These are phyloP conservation scores for Chrysolina americana DNA, from an alignment of 2,888 invertebrate genomes.

Conservation along the genomic window DNA sequence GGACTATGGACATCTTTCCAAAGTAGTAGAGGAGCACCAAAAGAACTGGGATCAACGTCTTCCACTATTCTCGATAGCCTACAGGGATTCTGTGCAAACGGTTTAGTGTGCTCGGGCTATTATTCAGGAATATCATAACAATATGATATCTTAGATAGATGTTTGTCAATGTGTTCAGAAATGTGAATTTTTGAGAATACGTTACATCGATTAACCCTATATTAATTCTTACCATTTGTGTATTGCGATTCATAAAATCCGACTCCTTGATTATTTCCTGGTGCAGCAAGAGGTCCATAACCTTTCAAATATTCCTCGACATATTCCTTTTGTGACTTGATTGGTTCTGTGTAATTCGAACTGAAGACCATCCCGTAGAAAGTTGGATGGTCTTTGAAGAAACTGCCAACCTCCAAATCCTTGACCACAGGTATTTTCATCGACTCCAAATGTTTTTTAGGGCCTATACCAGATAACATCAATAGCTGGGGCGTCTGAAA, in stretches of 20 bases:
- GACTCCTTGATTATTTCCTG: conserved; percentile 47
- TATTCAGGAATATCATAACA: too few species aligned
- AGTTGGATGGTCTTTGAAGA: conserved; percentile 50
- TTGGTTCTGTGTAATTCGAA: conserved; percentile 46
- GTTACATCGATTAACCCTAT: too few species aligned
- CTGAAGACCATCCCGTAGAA: conserved; percentile 44
- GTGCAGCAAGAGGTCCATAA: conserved; percentile 50
- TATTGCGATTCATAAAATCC: conserved; percentile 48
- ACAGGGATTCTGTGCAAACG: too few species aligned
- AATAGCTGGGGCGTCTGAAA: conserved; percentile 87
- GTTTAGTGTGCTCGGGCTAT: too few species aligned
- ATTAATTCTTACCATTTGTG: conserved; percentile 7
- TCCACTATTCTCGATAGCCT: too few species aligned
- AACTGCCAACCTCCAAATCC: conserved; percentile 50
- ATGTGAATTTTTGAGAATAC: too few species aligned
- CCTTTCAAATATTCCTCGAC: conserved; percentile 51
- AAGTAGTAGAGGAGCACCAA: too few species aligned
- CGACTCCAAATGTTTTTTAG: conserved; percentile 72
- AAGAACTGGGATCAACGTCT: too few species aligned
- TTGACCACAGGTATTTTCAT: conserved; percentile 42
- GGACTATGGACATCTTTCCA: too few species aligned
- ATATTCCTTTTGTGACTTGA: conserved; percentile 30
- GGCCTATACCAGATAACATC: conserved; percentile 87
- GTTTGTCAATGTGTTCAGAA: too few species aligned
- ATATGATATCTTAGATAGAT: too few species aligned